Conservation (phyloP, 2,113 vertebrate genomes). For the Labeo rohita region DNA sequence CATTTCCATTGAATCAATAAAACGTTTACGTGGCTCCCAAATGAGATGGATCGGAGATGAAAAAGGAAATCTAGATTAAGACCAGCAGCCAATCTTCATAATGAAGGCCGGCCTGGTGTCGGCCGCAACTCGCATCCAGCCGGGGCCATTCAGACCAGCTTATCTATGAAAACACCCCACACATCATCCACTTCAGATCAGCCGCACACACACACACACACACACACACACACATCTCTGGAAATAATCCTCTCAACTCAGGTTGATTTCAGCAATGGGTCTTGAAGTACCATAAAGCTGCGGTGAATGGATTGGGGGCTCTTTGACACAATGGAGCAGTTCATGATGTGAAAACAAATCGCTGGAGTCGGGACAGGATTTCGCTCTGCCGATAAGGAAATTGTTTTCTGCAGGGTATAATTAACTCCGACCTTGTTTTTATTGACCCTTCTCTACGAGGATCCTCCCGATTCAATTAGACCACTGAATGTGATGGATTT, state of each 20-base stretch:
- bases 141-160: not conserved
- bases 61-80: constrained; percentile 33
- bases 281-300: not conserved
- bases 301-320: not conserved
- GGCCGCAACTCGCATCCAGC: not conserved
- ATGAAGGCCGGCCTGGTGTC: constrained; percentile 30
- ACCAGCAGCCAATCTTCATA: constrained; percentile 38
- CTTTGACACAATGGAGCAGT: constrained; percentile 14
- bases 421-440: not conserved
- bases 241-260: constrained; percentile 39
- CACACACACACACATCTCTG: not conserved
- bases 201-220: not conserved
- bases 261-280: constrained; percentile 18
- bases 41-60: constrained; percentile 6
- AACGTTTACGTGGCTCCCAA: not conserved
- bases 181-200: not conserved
- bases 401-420: not conserved
- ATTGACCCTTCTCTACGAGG: not conserved
- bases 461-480: not conserved
- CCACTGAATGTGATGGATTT: not conserved
- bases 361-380: not conserved
- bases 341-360: not conserved
- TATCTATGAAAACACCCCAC: constrained; percentile 22
- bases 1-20: constrained; percentile 18
- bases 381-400: constrained; percentile 1